phyloP scores from a whole-genome alignment of 1,140 invertebrate genomes.

The Cydia fagiglandana region DNA sequence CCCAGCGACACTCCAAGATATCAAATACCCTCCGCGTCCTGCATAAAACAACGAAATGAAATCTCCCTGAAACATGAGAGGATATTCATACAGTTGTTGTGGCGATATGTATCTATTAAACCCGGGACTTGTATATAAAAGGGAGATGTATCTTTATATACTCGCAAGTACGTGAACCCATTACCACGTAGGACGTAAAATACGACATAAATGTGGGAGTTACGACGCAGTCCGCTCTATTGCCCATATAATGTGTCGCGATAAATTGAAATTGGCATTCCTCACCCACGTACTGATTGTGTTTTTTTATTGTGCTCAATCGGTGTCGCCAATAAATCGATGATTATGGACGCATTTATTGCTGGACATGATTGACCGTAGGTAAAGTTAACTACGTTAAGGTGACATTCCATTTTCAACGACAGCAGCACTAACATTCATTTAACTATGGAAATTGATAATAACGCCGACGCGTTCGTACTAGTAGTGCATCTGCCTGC shows the following conservation, averaged over 20 bases:
- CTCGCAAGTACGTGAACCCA: conserved; percentile 21
- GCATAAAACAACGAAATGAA: conserved; percentile 25
- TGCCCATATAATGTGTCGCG: conserved; percentile 31
- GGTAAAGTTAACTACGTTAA: neutral
- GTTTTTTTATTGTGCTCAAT: conserved; percentile 12
- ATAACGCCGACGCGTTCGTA: too few species aligned
- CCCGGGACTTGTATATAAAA: neutral
- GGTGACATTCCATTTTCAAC: too few species aligned
- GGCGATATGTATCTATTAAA: conserved; percentile 28
- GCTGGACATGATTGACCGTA: neutral
- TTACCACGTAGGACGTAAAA: conserved; percentile 29
- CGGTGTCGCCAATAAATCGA: neutral
- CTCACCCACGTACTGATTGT: conserved; percentile 29
- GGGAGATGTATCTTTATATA: conserved; percentile 16
- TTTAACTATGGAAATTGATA: too few species aligned
- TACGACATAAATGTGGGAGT: conserved; percentile 29
- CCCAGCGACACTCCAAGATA: neutral
- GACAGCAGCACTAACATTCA: too few species aligned
- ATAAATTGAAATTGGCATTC: conserved; percentile 32
- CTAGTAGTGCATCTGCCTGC: too few species aligned
- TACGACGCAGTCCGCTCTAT: conserved; percentile 26
- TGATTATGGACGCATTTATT: conserved; percentile 5
- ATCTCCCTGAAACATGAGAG: conserved; percentile 20
- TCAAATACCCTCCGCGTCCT: conserved; percentile 11
- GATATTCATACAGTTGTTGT: conserved; percentile 13